Base-by-base conservation (phyloP, 2,888 invertebrate species). In the Dexiosoma caninum region DNA sequence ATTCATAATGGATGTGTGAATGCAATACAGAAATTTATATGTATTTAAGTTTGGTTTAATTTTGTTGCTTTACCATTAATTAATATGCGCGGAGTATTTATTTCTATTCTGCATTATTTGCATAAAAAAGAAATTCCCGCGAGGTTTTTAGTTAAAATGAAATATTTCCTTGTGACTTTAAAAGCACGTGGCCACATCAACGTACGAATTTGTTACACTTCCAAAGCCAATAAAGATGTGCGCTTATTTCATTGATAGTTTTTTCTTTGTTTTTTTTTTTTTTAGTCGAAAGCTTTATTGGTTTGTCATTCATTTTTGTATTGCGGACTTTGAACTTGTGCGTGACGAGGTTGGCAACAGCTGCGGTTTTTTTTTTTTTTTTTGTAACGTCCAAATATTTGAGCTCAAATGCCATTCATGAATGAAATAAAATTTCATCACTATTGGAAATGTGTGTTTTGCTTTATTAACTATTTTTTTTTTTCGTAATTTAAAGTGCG, bases 361-460 rank as follows among this genome's bases (percentile, higher is more conserved):
- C 27, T 46, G n/a, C n/a, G n/a, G n/a, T n/a, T n/a, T n/a, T n/a
- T n/a, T n/a, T n/a, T n/a, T n/a, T n/a, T n/a, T n/a, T n/a, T n/a
- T n/a, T n/a, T n/a, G 5, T 12, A 12, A 14, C 7, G 3, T 5
- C 21, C 7, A 23, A 10, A 49, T n/a, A 2, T 46, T 37, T 53
- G 1, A 0, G 10, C 16, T 27, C 44, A 4, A 40, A n/a, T 40
- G n/a, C 32, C 23, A 14, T 21, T 46, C 21, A 19, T 59, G 14
- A 75, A 67, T 57, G 42, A 53, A 76, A 23, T 69, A 23, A 9
- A 70, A 77, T 70, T 70, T 77, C 62, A 62, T 46, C 35, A 70
- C 46, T 53, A 44, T 42, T 32, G 23, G 27, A 62, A 53, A 62
- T 62, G 9, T 10, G 53, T 40, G 6, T 42, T 42, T 42, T 27